Evolutionary conservation across 2,797 vertebrate genomes (phyloP).

Genomic region (Bovichtus variegatus): DNA sequence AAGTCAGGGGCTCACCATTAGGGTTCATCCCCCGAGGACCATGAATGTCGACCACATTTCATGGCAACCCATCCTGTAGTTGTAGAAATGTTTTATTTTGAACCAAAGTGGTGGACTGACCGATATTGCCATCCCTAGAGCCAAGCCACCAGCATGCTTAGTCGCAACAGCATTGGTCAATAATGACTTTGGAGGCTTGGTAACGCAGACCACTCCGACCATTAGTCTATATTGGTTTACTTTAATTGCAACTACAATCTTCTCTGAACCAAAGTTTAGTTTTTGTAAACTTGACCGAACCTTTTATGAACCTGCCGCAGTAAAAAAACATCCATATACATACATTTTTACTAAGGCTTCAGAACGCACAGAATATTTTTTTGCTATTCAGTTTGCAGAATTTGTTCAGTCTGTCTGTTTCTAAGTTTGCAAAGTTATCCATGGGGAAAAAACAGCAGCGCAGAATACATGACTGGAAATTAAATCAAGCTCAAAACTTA

Average conservation of each 20-base stretch:
- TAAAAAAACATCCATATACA: neutral
- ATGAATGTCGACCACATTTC: neutral
- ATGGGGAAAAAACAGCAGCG: neutral
- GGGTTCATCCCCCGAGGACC: neutral
- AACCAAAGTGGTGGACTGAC: neutral
- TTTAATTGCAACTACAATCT: neutral
- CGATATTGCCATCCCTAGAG: neutral
- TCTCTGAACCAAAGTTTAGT: neutral
- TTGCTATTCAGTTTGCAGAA: neutral
- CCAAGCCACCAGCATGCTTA: neutral
- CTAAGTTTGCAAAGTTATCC: conserved; percentile 15
- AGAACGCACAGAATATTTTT: neutral
- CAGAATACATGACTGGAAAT: conserved; percentile 15
- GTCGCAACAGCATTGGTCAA: too few relatives aligned
- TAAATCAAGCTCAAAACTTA: conserved; percentile 16
- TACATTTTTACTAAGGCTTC: too few relatives aligned
- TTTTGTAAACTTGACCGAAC: neutral
- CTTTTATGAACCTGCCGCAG: neutral
- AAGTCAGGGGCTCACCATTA: neutral
- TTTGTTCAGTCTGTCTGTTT: conserved; percentile 1
- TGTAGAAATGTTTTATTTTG: neutral
- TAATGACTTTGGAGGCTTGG: too few relatives aligned
- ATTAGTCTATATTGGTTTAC: neutral
- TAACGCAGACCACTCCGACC: neutral
- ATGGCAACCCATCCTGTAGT: neutral